These are phyloP conservation scores for Dicrostonyx torquatus DNA, from an alignment of 2,797 vertebrate genomes.

Conservation along the genomic window DNA sequence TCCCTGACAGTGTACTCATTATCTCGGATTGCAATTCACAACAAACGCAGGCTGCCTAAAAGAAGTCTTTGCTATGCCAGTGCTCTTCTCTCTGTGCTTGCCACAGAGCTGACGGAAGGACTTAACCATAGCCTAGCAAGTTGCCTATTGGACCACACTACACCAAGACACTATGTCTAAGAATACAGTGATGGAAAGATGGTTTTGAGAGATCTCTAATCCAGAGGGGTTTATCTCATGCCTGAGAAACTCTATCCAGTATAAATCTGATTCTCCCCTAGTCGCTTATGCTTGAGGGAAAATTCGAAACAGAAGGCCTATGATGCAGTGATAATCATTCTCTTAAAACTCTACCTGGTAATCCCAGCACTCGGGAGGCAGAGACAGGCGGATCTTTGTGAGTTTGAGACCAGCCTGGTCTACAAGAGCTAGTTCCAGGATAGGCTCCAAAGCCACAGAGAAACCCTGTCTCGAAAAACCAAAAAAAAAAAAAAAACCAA, in stretches of 20 bases:
- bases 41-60: neutral
- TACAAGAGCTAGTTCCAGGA: too few relatives aligned
- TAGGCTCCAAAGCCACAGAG: too few relatives aligned
- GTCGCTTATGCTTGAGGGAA: neutral
- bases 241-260: neutral
- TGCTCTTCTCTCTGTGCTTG: neutral
- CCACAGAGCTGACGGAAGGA: neutral
- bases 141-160: neutral
- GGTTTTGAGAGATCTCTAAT: neutral
- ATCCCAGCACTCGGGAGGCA: too few relatives aligned
- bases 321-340: neutral
- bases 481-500: too few relatives aligned
- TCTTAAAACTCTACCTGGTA: slow-evolving; percentile 41
- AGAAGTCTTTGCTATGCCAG: neutral
- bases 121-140: neutral
- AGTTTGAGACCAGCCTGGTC: too few relatives aligned
- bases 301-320: slow-evolving; percentile 20
- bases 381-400: too few relatives aligned
- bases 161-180: neutral
- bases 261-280: neutral
- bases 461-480: too few relatives aligned
- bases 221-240: neutral
- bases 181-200: neutral
- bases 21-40: neutral
- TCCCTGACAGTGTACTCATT: neutral